A percentile compares a stretch with the other conserved stretches of the same genome.
Evolutionary conservation across 2,113 vertebrate species (phyloP).

Genomic region (Carollia perspicillata): DNA sequence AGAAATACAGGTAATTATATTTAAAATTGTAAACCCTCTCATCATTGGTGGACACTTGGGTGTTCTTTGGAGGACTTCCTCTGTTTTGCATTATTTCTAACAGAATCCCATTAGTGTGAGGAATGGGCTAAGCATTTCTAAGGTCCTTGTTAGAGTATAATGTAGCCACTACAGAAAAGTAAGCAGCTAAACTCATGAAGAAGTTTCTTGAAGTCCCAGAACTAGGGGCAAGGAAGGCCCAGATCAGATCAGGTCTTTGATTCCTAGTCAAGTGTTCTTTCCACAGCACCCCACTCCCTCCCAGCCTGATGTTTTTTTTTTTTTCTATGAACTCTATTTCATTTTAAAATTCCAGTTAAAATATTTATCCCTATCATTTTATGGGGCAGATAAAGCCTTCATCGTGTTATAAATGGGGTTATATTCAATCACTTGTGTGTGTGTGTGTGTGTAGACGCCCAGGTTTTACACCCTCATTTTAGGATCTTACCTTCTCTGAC

Average conservation of each 20-base stretch:
- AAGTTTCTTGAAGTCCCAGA: background rate
- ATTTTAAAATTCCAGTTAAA: background rate
- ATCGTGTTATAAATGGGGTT: background rate
- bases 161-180: background rate
- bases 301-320: background rate
- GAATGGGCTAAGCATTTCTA: background rate
- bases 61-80: background rate
- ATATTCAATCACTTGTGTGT: background rate
- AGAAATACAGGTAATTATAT: background rate
- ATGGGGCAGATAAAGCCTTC: background rate
- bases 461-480: background rate
- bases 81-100: background rate
- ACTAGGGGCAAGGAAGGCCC: too few relatives aligned
- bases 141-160: background rate
- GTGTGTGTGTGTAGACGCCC: too few relatives aligned
- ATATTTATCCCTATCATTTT: background rate
- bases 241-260: background rate
- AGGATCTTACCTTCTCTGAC: background rate
- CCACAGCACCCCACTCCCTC: background rate
- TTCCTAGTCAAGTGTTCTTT: background rate
- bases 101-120: background rate
- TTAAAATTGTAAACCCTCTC: background rate
- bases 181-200: background rate
- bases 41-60: background rate
- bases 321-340: background rate